Percentiles rank a stretch among this genome's conserved stretches.
These are phyloP conservation scores for Acrossocheilus fasciatus DNA, from an alignment of 2,797 vertebrate genomes.

Conservation along the genomic window DNA sequence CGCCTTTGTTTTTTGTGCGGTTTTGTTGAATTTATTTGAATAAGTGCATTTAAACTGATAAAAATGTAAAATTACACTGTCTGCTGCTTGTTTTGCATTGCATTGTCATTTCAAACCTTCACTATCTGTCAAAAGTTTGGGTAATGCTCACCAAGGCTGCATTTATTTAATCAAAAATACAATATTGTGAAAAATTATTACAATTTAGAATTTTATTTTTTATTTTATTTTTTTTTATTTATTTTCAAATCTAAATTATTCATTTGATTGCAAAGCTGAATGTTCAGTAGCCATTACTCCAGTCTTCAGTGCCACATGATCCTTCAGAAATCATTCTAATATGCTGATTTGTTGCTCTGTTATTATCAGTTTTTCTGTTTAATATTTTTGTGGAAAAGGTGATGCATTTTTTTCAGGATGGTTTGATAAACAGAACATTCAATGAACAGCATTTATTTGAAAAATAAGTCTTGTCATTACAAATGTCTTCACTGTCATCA, in stretches of 20 bases:
- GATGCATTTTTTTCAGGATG: too few species aligned
- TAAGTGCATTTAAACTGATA: not conserved
- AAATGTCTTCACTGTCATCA: not conserved
- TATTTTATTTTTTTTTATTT: accelerated
- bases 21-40: not conserved
- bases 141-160: not conserved
- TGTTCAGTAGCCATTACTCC: not conserved
- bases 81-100: not conserved
- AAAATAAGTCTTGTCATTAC: not conserved
- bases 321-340: not conserved
- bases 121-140: not conserved
- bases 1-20: not conserved
- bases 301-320: not conserved
- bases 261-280: not conserved
- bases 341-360: not conserved
- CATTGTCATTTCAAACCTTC: not conserved
- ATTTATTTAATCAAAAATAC: not conserved
- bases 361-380: too few species aligned
- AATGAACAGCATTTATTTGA: not conserved
- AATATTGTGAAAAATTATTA: not conserved
- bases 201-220: too few species aligned
- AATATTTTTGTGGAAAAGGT: too few species aligned
- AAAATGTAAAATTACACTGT: not conserved
- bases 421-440: not conserved
- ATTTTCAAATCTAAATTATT: not conserved